Percentiles rank a stretch among this genome's conserved stretches.
Conservation (phyloP, 1,140 invertebrate species). For the Apis florea region DNA sequence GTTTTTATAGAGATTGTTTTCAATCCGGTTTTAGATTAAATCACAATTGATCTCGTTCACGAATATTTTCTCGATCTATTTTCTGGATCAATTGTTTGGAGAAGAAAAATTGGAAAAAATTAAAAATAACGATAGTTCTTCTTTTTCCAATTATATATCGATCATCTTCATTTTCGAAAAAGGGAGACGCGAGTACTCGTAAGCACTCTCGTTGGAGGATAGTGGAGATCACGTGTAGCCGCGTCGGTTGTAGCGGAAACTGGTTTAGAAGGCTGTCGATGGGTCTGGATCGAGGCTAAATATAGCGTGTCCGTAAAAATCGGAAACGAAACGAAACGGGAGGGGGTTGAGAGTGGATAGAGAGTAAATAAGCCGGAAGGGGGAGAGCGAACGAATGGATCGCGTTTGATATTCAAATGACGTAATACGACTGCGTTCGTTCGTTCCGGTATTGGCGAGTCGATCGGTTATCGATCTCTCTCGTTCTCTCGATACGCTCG, state of each 20-base stretch:
- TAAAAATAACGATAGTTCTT: no score
- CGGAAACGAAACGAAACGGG: neutral
- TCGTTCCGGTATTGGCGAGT: conserved; percentile 28
- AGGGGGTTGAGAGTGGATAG: no score
- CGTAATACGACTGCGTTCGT: conserved; percentile 25
- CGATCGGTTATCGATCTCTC: conserved; percentile 60
- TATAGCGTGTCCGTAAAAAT: conserved; percentile 3
- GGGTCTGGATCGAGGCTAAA: neutral
- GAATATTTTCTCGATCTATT: no score
- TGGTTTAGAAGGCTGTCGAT: neutral
- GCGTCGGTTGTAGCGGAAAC: neutral
- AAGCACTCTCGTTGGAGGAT: no score
- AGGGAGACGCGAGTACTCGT: no score
- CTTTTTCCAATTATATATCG: no score
- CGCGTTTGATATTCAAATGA: conserved; percentile 46
- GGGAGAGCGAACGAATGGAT: no score
- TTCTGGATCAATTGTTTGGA: no score
- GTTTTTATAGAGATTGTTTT: no score
- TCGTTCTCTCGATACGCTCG: neutral
- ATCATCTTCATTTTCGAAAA: neutral
- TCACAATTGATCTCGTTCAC: no score
- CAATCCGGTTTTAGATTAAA: no score
- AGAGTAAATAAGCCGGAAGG: conserved; percentile 9
- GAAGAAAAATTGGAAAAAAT: no score
- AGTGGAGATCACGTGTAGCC: neutral